Evolutionary conservation across 2,888 invertebrate species (phyloP), one percentile per base, ranked within the genome.

Genomic region (Trachelus troglodyta): DNA sequence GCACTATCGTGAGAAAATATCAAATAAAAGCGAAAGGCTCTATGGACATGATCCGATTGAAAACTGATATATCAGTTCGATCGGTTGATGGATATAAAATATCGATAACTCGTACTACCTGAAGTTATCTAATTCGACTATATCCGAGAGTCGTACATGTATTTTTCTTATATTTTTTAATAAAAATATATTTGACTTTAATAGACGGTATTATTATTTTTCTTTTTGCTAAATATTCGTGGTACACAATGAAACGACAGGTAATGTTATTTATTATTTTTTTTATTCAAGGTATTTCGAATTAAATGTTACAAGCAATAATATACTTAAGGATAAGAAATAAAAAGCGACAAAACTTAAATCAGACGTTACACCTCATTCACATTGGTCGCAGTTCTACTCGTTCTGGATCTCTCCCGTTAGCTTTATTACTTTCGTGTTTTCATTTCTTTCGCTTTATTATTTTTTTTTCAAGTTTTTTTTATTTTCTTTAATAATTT

Each of bases 251-350:
- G 9, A 56, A 56, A 56, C 23, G 56, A 56, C 56, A 23, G 9
- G 23, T 88, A 85, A 87, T 87, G 79, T 86, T 87, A 82, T 88
- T 88, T 87, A 87, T 88, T 86, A 84, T 82, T 85, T 86, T 34
- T 86, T 86, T 86, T 88, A 88, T 86, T 88, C 87, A 88, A 88
- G 88, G 84, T 88, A 87, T 87, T 84, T 83, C 85, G 86, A 86
- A 87, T 87, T 81, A 85, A 78, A 86, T 87, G 85, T 86, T 87
- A 87, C 87, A 87, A 86, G 87, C 87, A 86, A 88, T 87, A 84
- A 86, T 88, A 88, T 86, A 86, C 87, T 87, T 82, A 84, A 87
- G 86, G 81, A 77, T 86, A 87, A 86, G 84, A 84, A 87, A 88
- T 88, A 85, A 86, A 87, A 88, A 88, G 87, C 87, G 88, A 88